Evolutionary conservation across 2,888 invertebrate genomes (phyloP).

Genomic region (Mythimna impura): DNA sequence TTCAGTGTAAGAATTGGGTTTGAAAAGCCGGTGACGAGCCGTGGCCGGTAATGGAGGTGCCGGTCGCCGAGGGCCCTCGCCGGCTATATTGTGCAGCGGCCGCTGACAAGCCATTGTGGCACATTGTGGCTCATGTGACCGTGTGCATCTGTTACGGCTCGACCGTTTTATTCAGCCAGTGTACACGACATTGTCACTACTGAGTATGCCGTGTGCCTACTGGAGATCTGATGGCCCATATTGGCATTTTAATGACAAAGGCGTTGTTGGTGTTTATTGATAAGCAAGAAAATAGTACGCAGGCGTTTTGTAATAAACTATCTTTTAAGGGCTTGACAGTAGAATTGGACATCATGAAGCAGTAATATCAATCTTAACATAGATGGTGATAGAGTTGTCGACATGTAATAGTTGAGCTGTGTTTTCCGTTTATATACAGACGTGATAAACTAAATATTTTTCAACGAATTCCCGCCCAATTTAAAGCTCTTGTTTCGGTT

Average conservation of each 20-base stretch:
- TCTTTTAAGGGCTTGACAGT: not conserved
- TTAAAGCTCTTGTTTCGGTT: slow-evolving; percentile 19
- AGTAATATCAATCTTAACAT: not conserved
- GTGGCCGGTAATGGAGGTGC: slow-evolving; percentile 57
- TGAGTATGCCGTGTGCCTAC: not conserved
- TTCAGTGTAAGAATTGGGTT: slow-evolving; percentile 57
- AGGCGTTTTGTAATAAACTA: not conserved
- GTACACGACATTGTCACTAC: slow-evolving; percentile 8
- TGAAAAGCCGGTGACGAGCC: slow-evolving; percentile 53
- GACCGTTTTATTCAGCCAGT: slow-evolving; percentile 40
- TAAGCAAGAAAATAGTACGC: slow-evolving; percentile 15
- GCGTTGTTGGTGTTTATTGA: slow-evolving; percentile 6
- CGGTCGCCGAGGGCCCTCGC: slow-evolving; percentile 52
- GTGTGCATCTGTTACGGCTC: slow-evolving; percentile 48
- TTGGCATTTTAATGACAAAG: slow-evolving; percentile 7
- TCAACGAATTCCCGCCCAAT: not conserved
- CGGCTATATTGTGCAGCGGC: slow-evolving; percentile 52
- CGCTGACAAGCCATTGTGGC: slow-evolving; percentile 57
- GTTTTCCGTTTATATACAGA: not conserved
- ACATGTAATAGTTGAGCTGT: no score
- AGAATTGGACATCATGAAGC: not conserved
- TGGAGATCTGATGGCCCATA: slow-evolving; percentile 4
- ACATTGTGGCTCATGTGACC: slow-evolving; percentile 54
- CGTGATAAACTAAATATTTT: not conserved
- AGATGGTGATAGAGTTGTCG: not conserved